Conservation (phyloP, 2,113 vertebrate species). For the Antechinus stuartii region DNA sequence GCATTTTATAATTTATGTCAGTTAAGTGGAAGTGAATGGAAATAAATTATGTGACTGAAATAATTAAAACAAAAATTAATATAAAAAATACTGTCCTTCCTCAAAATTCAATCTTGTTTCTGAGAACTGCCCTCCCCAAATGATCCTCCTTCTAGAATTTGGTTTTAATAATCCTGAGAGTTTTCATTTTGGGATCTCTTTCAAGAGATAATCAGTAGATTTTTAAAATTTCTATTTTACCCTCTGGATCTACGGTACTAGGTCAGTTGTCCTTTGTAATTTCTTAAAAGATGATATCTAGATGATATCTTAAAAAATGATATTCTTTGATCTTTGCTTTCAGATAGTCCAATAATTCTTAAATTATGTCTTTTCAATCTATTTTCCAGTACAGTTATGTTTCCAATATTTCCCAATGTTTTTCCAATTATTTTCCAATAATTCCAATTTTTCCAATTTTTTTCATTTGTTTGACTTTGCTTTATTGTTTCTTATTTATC, state of each 20-base stretch:
- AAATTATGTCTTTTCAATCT: neutral
- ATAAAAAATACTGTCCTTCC: too few relatives aligned
- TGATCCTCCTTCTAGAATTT: neutral
- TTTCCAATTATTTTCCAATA: neutral
- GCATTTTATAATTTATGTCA: neutral
- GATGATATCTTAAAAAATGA: too few relatives aligned
- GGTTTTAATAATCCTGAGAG: neutral
- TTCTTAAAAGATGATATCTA: neutral
- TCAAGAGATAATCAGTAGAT: neutral
- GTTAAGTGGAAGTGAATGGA: constrained; percentile 60
- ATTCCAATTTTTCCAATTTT: neutral
- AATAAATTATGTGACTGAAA: constrained; percentile 45
- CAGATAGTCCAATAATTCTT: neutral
- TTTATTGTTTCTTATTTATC: neutral
- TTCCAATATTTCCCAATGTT: neutral
- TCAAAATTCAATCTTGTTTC: too few relatives aligned
- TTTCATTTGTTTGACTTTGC: neutral
- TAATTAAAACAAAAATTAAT: constrained; percentile 56
- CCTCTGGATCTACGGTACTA: neutral
- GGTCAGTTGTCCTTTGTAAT: neutral
- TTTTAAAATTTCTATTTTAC: neutral
- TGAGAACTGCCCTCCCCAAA: too few relatives aligned
- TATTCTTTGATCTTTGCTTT: neutral
- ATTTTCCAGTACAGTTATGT: neutral
- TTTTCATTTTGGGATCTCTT: neutral